Conservation (phyloP, 2,888 invertebrate genomes). For the Erebia palarica region DNA sequence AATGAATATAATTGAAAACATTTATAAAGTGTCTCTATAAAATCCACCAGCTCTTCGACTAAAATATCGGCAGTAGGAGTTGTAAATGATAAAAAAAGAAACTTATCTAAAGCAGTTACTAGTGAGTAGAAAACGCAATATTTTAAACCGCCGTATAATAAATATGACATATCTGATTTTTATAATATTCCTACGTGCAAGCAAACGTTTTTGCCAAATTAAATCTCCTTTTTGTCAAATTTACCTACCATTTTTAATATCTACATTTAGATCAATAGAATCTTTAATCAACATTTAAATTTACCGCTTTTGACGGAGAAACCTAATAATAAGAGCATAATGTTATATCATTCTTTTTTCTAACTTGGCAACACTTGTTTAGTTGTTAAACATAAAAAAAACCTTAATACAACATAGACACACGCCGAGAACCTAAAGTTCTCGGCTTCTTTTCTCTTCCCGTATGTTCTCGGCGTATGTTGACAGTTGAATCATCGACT, state of each 20-base stretch:
- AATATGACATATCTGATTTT: slow-evolving; percentile 77
- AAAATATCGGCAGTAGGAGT: slow-evolving; percentile 51
- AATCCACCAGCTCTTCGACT: slow-evolving; percentile 11
- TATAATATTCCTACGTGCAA: slow-evolving; percentile 64
- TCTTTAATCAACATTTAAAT: slow-evolving; percentile 29
- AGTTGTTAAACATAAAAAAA: neutral
- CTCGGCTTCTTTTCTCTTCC: no score
- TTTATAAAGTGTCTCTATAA: neutral
- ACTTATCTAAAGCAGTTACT: slow-evolving; percentile 61
- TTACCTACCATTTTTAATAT: slow-evolving; percentile 46
- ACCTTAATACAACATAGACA: no score
- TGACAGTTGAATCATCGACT: no score
- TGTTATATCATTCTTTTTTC: slow-evolving; percentile 17
- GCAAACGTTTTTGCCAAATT: slow-evolving; percentile 52
- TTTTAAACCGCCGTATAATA: slow-evolving; percentile 56
- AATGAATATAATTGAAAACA: neutral
- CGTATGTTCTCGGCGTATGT: no score
- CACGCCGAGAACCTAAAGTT: no score
- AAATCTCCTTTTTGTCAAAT: slow-evolving; percentile 56
- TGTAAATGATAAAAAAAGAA: slow-evolving; percentile 43
- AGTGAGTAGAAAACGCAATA: slow-evolving; percentile 73
- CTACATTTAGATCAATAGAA: slow-evolving; percentile 37
- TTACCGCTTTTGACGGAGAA: slow-evolving; percentile 29
- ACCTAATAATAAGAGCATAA: slow-evolving; percentile 10
- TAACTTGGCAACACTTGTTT: slow-evolving; percentile 26